Evolutionary conservation across 2,797 vertebrate genomes (phyloP), one percentile per base, ranked within the genome.

Genomic region (Orientallactaga sibirica): DNA sequence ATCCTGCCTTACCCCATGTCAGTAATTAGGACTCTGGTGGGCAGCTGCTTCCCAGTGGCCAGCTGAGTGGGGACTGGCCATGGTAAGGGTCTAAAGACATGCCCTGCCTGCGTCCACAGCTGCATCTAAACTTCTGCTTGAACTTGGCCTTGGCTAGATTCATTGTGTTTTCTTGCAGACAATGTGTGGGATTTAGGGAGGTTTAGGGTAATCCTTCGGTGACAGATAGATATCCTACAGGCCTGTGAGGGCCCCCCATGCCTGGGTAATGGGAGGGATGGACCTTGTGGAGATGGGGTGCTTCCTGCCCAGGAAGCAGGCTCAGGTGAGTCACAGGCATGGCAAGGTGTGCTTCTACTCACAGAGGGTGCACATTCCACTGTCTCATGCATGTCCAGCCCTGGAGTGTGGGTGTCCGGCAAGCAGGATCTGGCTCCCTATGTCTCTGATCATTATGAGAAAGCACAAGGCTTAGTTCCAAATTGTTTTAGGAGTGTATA

Each of bases 161-260:
- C 33, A 2, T n/a, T 25, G 75, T 75, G 76, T 55, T 89, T 92
- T 55, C 90, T 73, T 33, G 48, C 68, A n/a, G 24, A 68, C 20
- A 6, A 61, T 1, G 2, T 7, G 7, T 68, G 41, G 78, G 95
- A 92, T 90, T 95, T 90, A 67, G 90, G 52, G 2, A 66, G 94
- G 94, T 86, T 93, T 93, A 94, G 81, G 79, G 88, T 81, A 84
- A 96, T 73, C 90, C 93, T 87, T 77, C 7, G 3, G 89, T 0
- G 43, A 84, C 71, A 78, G 88, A 68, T 62, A 79, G 62, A 61
- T 29, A 71, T 62, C 86, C 79, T 37, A 5, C 19, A 52, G 52
- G 64, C 15, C 18, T 1, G 2, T 4, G 61, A 27, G 61, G 1
- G 61, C 81, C 5, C 0, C 78, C 61, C 2, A 1, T 0, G 58